Base-by-base conservation (phyloP, 2,888 invertebrate species). In the Hirtodrosophila cameraria region DNA sequence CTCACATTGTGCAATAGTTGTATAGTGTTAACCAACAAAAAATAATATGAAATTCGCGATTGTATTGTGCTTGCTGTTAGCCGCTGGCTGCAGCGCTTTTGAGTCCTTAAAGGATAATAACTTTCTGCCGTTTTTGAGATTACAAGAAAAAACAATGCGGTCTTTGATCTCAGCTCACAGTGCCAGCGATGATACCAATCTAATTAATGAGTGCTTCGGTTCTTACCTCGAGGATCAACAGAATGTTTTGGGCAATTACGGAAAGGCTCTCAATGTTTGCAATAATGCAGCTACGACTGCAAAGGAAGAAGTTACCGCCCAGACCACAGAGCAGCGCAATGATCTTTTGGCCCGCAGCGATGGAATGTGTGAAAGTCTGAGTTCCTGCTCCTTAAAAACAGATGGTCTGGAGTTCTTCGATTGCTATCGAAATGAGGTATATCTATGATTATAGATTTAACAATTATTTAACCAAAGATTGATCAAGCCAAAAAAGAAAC, bases 381-480 rank as follows among this genome's bases (percentile, higher is more conserved):
- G 13, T 0, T 3, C 12, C 0, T 88, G 89, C 45, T 3, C 12
- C 0, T 88, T 88, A 42, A 70, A 84, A 2, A 0, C 0, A 0
- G 80, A 77, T 23, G 79, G 77, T 2, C 41, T 86, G 35, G 30
- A 65, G 0, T 88, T 89, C 54, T 89, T 88, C 45, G 42, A 67
- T 1, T 88, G 88, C 54, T 82, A 78, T 49, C 55, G 71, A 11
- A 49, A 53, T 27, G 55, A 58, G 60, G 88, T 89, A 52, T 30
- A 87, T 78, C n/a, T n/a, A n/a, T n/a, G n/a, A n/a, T n/a, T n/a
- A n/a, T n/a, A n/a, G n/a, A n/a, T n/a, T n/a, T n/a, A n/a, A n/a
- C n/a, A n/a, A n/a, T n/a, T n/a, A n/a, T n/a, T n/a, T n/a, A n/a
- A n/a, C n/a, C n/a, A n/a, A n/a, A n/a, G n/a, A n/a, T n/a, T n/a